phyloP scores from a whole-genome alignment of 37 sponge, comb jelly and placozoan species.

The Diacarnus erythraeanus region DNA sequence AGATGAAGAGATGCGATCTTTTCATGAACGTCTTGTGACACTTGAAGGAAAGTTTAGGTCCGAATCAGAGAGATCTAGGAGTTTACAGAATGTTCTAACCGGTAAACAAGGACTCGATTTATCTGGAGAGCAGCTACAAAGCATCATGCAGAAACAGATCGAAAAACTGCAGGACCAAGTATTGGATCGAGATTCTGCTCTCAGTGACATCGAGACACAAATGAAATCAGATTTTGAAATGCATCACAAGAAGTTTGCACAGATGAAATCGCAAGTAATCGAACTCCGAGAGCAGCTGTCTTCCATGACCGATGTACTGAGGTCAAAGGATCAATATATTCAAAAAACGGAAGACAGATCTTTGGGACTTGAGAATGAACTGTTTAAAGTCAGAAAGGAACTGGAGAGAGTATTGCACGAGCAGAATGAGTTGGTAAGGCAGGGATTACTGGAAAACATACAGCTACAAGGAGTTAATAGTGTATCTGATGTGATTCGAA shows the following conservation, averaged over 20 bases:
- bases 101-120: constrained; percentile 3
- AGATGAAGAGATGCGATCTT: background rate
- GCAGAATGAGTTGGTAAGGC: constrained; percentile 25
- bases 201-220: constrained; percentile 52
- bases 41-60: constrained; percentile 1
- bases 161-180: constrained; percentile 54
- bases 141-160: constrained; percentile 31
- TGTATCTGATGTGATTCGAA: constrained; percentile 16
- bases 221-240: constrained; percentile 50
- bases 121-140: constrained; percentile 1
- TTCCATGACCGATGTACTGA: constrained; percentile 1
- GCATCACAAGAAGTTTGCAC: constrained; percentile 40
- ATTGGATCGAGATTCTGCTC: constrained; percentile 47
- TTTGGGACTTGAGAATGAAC: constrained; percentile 21
- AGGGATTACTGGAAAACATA: constrained; percentile 20
- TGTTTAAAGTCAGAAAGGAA: constrained; percentile 27
- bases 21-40: background rate
- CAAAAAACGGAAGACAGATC: constrained; percentile 26
- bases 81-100: background rate
- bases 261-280: constrained; percentile 24
- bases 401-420: constrained; percentile 30
- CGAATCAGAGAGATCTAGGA: background rate
- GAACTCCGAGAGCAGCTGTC: constrained; percentile 38
- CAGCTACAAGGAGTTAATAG: constrained; percentile 8
- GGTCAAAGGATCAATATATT: constrained; percentile 39